Percentiles rank a stretch among this genome's conserved stretches.
These are phyloP conservation scores for Athalia rosae DNA, from an alignment of 2,888 invertebrate genomes.

Conservation along the genomic window DNA sequence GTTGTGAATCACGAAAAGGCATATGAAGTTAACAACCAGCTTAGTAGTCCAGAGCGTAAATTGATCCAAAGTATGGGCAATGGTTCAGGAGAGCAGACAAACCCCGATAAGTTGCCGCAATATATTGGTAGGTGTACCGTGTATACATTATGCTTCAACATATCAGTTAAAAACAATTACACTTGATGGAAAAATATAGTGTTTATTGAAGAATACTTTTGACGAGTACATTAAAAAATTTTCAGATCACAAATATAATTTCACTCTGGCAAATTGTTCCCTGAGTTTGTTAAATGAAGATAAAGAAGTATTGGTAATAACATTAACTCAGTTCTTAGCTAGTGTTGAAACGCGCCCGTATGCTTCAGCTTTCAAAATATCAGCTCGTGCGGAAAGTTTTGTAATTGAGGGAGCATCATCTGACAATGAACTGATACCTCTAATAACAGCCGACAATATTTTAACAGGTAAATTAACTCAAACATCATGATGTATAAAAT, in stretches of 20 bases:
- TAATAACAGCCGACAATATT: constrained; percentile 80
- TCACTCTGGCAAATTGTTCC: constrained; percentile 84
- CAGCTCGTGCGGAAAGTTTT: constrained; percentile 84
- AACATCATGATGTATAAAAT: background rate
- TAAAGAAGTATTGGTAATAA: constrained; percentile 83
- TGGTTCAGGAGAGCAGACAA: constrained; percentile 75
- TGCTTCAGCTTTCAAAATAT: constrained; percentile 81
- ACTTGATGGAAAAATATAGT: background rate
- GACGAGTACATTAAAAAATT: constrained; percentile 53
- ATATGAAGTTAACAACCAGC: constrained; percentile 77
- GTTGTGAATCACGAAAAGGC: constrained; percentile 76
- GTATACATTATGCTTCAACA: background rate
- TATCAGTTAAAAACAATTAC: background rate
- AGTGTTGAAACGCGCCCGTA: constrained; percentile 82
- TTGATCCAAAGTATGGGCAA: constrained; percentile 80
- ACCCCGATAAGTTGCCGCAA: constrained; percentile 76
- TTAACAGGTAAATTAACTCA: constrained; percentile 67
- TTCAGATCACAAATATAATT: constrained; percentile 85
- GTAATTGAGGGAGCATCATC: constrained; percentile 84
- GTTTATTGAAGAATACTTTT: background rate
- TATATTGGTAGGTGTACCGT: constrained; percentile 75
- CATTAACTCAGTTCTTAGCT: constrained; percentile 83
- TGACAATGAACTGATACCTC: constrained; percentile 83
- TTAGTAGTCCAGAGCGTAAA: constrained; percentile 80
- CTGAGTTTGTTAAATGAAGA: constrained; percentile 81